Conservation (phyloP, 1,140 invertebrate genomes). For the Laodelphax striatellus region DNA sequence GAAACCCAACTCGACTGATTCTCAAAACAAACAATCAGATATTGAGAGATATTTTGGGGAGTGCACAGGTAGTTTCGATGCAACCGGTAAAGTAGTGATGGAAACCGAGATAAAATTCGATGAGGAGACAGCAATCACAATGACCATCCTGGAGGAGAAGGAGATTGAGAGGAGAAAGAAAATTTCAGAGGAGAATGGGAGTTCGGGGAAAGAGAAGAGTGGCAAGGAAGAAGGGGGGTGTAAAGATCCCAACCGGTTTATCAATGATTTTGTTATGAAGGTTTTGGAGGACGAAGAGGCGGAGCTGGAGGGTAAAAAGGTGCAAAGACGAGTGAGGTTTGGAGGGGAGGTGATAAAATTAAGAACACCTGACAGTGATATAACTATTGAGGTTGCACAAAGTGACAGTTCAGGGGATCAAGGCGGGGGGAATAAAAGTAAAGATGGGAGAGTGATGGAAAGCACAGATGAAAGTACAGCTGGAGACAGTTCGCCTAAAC, state of each 20-base stretch:
- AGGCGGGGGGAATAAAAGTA: not conserved
- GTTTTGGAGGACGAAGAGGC: conserved; percentile 20
- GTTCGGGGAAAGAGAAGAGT: not conserved
- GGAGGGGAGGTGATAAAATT: conserved; percentile 73
- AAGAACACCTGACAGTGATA: conserved; percentile 67
- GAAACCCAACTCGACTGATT: not conserved
- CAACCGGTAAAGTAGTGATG: conserved; percentile 41
- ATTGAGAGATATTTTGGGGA: conserved; percentile 7
- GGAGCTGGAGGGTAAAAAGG: conserved; percentile 25
- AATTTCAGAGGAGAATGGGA: conserved; percentile 20
- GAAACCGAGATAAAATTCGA: conserved; percentile 71
- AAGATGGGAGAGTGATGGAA: not conserved
- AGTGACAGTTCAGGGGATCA: conserved; percentile 1
- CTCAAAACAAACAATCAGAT: not conserved
- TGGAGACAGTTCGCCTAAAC: conserved; percentile 1
- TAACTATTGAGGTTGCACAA: conserved; percentile 23
- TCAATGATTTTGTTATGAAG: conserved; percentile 17
- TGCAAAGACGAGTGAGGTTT: conserved; percentile 52
- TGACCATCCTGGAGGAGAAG: conserved; percentile 63
- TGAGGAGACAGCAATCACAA: conserved; percentile 61
- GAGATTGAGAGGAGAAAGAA: conserved; percentile 33
- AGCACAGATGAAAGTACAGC: not conserved
- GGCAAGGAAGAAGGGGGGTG: not conserved
- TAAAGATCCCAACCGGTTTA: not conserved
- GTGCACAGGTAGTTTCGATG: not conserved